Evolutionary conservation across 1,140 invertebrate genomes (phyloP), one percentile per base, ranked within the genome.

Genomic region (Orius insidiosus): DNA sequence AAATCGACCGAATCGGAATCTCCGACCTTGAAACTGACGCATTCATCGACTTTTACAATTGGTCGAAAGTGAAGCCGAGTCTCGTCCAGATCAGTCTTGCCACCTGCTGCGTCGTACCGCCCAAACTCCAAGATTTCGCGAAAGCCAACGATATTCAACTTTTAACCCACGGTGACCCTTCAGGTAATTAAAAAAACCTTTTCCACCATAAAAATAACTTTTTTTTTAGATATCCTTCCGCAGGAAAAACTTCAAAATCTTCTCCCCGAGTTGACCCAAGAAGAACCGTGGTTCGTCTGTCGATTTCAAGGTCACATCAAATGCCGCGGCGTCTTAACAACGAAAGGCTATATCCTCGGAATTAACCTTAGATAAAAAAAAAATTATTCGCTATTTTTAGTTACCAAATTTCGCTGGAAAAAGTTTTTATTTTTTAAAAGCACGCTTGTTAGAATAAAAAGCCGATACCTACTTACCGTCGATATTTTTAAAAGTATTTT

Each of bases 41-140:
- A 18, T 80, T 97, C 41, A 72, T 79, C 32, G 65, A 77, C 48
- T 63, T 96, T 0, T 78, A 85, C 63, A 68, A 78, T 10, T 78
- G 74, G 68, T 77, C 85, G n/a, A 68, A 79, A 72, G 59, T 89
- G 1, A 87, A 88, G 55, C 93, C 93, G 11, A 75, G 72, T 52
- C 89, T 94, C 47, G 80, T 94, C 51, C 93, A 98, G 68, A 92
- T 98, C 49, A 96, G 93, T 67, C 70, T 97, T 40, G 80, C 88
- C 1, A 83, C 82, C 2, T 98, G 93, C 62, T 98, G 94, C 69
- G 83, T 94, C 3, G 92, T 98, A 48, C 90, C 93, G 9, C 78
- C 83, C 14, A 78, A 82, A 8, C 70, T 98, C 46, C 80, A 87
- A 59, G 71, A 75, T 44, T 98, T 90, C 67, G 88, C 90, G 45